Percentiles rank a stretch among this genome's conserved stretches.
phyloP scores from a whole-genome alignment of 2,888 invertebrate species.

The Mesodorylaimus sp. region DNA sequence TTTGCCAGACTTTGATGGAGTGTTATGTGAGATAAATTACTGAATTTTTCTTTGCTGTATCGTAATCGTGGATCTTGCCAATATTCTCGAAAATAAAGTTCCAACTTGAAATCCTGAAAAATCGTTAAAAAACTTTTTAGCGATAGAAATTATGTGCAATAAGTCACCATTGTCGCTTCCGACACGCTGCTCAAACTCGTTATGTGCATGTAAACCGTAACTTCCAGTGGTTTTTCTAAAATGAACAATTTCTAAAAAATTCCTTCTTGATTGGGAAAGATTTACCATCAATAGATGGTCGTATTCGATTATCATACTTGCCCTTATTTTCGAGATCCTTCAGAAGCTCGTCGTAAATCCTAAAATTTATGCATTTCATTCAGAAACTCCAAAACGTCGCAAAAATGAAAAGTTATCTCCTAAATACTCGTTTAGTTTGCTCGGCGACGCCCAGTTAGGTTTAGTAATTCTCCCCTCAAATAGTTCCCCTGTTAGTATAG shows the following conservation, averaged over 20 bases:
- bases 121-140: background rate
- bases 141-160: background rate
- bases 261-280: background rate
- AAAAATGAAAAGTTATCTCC: too few species aligned
- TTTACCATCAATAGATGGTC: background rate
- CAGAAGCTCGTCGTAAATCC: too few species aligned
- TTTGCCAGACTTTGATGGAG: background rate
- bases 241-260: background rate
- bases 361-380: too few species aligned
- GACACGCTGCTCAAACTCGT: background rate
- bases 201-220: background rate
- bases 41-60: background rate
- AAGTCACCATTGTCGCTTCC: background rate
- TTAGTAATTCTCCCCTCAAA: too few species aligned
- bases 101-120: conserved; percentile 24
- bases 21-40: background rate
- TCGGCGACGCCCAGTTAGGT: too few species aligned
- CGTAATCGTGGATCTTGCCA: conserved; percentile 20
- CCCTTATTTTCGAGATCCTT: too few species aligned
- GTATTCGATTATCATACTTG: too few species aligned
- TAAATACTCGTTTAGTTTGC: too few species aligned
- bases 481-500: too few species aligned
- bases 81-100: conserved; percentile 25
- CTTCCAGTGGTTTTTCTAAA: background rate
- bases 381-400: too few species aligned